phyloP scores from a whole-genome alignment of 2,888 invertebrate genomes.

The Mayetiola destructor region DNA sequence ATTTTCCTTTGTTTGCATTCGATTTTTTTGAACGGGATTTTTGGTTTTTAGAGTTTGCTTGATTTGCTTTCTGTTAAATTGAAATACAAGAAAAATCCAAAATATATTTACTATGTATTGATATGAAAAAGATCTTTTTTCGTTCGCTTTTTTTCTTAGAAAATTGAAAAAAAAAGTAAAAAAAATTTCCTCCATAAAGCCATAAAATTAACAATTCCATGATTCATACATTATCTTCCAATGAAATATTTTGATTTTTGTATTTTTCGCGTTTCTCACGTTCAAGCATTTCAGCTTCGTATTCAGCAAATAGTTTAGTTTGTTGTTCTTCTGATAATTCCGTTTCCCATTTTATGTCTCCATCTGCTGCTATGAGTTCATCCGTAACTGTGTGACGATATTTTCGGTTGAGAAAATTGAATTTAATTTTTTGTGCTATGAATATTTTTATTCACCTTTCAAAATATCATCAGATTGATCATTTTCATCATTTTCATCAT shows the following conservation, averaged over 20 bases:
- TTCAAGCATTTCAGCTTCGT: conserved; percentile 45
- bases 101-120: not conserved
- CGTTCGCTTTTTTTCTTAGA: not conserved
- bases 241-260: conserved; percentile 3
- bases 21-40: conserved; percentile 18
- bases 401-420: not conserved
- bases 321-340: conserved; percentile 59
- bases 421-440: not conserved
- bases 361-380: not conserved
- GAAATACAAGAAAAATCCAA: not conserved
- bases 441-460: not conserved
- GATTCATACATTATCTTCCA: conserved; percentile 16
- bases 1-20: conserved; percentile 10
- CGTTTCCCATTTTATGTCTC: not conserved
- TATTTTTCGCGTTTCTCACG: conserved; percentile 20
- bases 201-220: conserved; percentile 14
- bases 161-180: not conserved
- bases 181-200: not conserved
- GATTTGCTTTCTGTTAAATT: conserved; percentile 15
- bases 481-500: conserved; percentile 8
- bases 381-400: not conserved
- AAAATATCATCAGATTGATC: not conserved
- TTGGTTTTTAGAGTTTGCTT: conserved; percentile 18
- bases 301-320: conserved; percentile 48
- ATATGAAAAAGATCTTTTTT: not conserved